phyloP scores from a whole-genome alignment of 2,113 vertebrate genomes.

The Rallus limicola region DNA sequence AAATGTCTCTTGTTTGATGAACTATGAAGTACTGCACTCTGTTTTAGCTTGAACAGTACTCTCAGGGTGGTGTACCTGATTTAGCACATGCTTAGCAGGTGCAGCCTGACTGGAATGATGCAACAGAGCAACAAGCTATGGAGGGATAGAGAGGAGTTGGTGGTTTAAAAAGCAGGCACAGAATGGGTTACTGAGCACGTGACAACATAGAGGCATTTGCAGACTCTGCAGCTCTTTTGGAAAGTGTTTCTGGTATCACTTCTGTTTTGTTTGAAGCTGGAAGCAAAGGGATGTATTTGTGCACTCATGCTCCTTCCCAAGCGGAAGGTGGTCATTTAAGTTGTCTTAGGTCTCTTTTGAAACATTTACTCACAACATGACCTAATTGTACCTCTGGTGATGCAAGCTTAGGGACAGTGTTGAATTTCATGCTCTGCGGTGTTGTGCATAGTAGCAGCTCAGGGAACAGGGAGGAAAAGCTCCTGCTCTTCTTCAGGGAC shows the following conservation, averaged over 20 bases:
- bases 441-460: not conserved
- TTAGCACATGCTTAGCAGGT: slow-evolving; percentile 3
- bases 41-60: not conserved
- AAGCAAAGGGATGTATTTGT: not conserved
- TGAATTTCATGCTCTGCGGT: not conserved
- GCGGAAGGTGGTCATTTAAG: not conserved
- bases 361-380: not conserved
- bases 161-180: not conserved
- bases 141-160: not conserved
- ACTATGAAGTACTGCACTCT: not conserved
- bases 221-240: not conserved
- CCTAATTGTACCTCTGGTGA: not conserved
- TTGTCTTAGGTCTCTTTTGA: not conserved
- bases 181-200: not conserved
- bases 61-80: not conserved
- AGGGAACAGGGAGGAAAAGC: not conserved
- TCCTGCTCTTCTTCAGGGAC: not conserved
- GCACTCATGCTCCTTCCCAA: not conserved
- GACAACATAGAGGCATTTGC: not conserved
- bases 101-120: not conserved
- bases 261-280: not conserved
- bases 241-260: not conserved
- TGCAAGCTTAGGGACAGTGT: not conserved
- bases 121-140: not conserved
- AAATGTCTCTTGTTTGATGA: not conserved